Base-by-base conservation (phyloP, 2,113 vertebrate genomes). In the Seriola quinqueradiata region DNA sequence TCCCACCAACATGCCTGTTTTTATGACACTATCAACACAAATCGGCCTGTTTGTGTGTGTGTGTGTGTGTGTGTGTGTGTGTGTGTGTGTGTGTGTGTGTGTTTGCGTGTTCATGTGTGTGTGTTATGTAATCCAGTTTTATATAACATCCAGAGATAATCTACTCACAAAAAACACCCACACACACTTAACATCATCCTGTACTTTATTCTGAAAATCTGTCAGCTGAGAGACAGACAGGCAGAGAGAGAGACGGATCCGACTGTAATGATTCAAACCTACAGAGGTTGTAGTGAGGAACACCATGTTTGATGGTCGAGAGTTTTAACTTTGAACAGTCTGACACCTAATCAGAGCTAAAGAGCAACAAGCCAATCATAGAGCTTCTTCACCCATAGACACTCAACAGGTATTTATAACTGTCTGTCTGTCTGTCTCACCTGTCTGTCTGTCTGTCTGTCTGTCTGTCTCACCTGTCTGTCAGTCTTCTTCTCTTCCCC, bases 381-480 rank as follows among this genome's bases (percentile, higher is more conserved):
- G 12, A 9, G 50, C 17, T 21, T 19, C 57, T 58, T 32, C 75
- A 66, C 16, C 10, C 8, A 50, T n/a, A 59, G 11, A 1, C 25
- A 17, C 16, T 50, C 46, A 50, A 16, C 46, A 17, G 5, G 7
- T 36, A 36, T 36, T 36, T 36, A 36, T 28, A 36, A 36, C 1
- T 44, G 19, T 38, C 19, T 48, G 42, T 46, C n/a, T 46, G 40
- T 64, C 19, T 6, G n/a, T 40, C 77, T 73, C 17, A 89, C 85
- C 89, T 90, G 55, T 91, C 5, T 58, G 28, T 38, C 28, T 63
- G 19, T 4, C 48, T 28, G 28, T 28, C 25, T 25, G 25, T 25
- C 12, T 44, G 38, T 64, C 17, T 6, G n/a, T 46, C 77, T 73
- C 17, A 90, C 87, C 89, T 90, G 55, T 91, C 89, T 5, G 77